Evolutionary conservation across 37 sponge, comb jelly and placozoan species (phyloP), one percentile per base, ranked within the genome.

Genomic region (Aplysina aerophoba): DNA sequence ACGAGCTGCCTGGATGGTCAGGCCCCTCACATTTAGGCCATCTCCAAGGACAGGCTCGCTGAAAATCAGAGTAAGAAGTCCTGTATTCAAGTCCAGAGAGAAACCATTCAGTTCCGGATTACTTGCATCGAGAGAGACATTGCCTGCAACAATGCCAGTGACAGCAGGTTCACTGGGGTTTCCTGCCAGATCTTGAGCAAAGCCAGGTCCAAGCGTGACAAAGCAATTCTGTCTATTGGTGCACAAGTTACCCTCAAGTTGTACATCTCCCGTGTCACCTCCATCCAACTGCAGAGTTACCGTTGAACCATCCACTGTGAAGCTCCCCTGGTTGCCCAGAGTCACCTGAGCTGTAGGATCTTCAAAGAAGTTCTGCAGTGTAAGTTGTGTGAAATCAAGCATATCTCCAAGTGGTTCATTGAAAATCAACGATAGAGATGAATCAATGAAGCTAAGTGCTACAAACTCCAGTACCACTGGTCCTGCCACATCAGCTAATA

Each of bases 191-290:
- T 97, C 97, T 1, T 38, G 15, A n/a, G 94, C 75, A 41, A 92
- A 89, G 50, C 79, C 77, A 17, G 81, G 21, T 21, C 69, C 81
- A 24, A 94, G 79, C 15, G 86, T 64, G 4, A 91, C 74, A 73
- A 92, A 94, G 73, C 97, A 97, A 55, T 67, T 97, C 31, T 91
- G 88, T 55, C 92, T 73, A 53, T 78, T 61, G 21, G 81, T 85
- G 56, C 97, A 97, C 17, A 97, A 71, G 6, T 66, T 39, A 44
- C 61, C 22, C 40, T 85, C 60, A 54, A 90, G 88, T 62, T 92
- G 88, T 24, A 95, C 72, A 61, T 74, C 88, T 83, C 36, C 86
- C 15, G 92, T 14, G 59, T 95, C 95, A 41, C 30, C 44, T 24
- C 64, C 24, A 4, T 78, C 55, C 54, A 95, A 74, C 22, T 74